Percentiles rank a stretch among this genome's conserved stretches.
phyloP scores from a whole-genome alignment of 2,888 invertebrate species.

The Entomobrya proxima region DNA sequence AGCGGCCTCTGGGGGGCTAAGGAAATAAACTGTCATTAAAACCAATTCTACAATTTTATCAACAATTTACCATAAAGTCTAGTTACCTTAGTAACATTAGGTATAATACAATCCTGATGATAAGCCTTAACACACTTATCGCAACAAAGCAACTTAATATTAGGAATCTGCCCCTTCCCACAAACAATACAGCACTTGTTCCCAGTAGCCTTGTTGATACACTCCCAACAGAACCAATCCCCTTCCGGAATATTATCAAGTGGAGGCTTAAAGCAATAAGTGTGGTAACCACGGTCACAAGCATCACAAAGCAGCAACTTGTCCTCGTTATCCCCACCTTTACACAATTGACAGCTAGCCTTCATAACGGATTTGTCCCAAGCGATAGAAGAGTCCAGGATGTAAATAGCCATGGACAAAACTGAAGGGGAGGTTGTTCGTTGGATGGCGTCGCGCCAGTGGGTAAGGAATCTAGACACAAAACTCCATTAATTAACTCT shows the following conservation, averaged over 20 bases:
- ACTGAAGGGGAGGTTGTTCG: constrained; percentile 92
- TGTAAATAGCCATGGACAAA: constrained; percentile 91
- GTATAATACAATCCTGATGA: constrained; percentile 95
- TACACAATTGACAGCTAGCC: constrained; percentile 98
- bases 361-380: constrained; percentile 99
- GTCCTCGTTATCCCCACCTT: constrained; percentile 96
- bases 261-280: constrained; percentile 97
- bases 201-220: constrained; percentile 83
- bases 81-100: constrained; percentile 88
- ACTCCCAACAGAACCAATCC: constrained; percentile 86
- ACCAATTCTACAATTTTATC: no score
- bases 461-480: constrained; percentile 76
- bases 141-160: constrained; percentile 88
- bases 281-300: constrained; percentile 98
- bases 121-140: constrained; percentile 93
- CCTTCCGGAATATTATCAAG: constrained; percentile 98
- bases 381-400: constrained; percentile 93
- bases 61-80: no score
- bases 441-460: constrained; percentile 92
- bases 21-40: neutral
- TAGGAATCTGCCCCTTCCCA: constrained; percentile 82
- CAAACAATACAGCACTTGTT: constrained; percentile 88
- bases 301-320: constrained; percentile 96
- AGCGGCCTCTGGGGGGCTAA: constrained; percentile 88
- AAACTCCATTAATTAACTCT: constrained; percentile 40